Base-by-base conservation (phyloP, 2,888 invertebrate species). In the Keiferia lycopersicella region DNA sequence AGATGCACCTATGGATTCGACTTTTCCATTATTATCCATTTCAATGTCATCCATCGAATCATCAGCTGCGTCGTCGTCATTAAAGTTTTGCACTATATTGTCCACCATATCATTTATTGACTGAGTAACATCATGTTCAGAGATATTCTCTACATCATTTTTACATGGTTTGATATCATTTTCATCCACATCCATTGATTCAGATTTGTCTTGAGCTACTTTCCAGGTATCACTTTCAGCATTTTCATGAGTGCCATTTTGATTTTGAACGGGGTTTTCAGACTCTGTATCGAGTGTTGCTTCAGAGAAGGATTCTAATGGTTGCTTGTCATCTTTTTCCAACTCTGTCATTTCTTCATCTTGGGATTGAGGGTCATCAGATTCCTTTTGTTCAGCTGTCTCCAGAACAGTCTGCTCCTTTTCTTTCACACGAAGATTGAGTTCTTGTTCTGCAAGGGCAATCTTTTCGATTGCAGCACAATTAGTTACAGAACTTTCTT, bases 121-220 rank as follows among this genome's bases (percentile, higher is more conserved):
- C 12, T 48, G n/a, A 22, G 45, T 60, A n/a, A 60, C 45, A 10
- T 60, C 18, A 14, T 45, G 26, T n/a, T 60, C 59, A 2, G 16
- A 45, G 7, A 14, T 10, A 12, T n/a, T 22, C 4, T 26, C n/a
- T 26, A 39, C 3, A 2, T 45, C 22, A 12, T 11, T 14, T 14
- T 41, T 38, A 39, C 11, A 7, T 16, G 10, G 11, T 16, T 14
- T 11, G 20, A 12, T 20, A 59, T 39, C 12, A 12, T 38, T 38
- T 41, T 39, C 60, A 45, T 60, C 60, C 22, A 60, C 26, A 6
- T 60, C 60, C 60, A 60, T 60, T 41, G 41, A 4, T 45, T 60
- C 60, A 26, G 4, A 12, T n/a, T 50, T 30, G 18, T 22, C 51
- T 58, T 51, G 38, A 20, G 7, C 26, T 30, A n/a, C 30, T 45